These are phyloP conservation scores for Etia nguti DNA, from an alignment of 2,113 vertebrate species.

Conservation along the genomic window DNA sequence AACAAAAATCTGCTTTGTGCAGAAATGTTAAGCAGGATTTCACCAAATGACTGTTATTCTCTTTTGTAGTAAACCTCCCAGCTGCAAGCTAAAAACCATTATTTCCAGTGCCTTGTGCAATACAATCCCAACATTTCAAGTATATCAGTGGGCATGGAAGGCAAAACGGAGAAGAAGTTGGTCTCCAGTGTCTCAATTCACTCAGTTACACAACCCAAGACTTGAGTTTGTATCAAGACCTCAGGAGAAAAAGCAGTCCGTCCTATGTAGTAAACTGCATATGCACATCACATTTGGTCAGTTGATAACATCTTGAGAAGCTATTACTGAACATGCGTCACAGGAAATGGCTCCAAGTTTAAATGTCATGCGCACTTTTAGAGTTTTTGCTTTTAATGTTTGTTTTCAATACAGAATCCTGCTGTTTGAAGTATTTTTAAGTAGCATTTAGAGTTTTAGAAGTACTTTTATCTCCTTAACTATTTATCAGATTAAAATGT, in stretches of 20 bases:
- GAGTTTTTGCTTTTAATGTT: accelerated
- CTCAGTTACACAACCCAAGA: background rate
- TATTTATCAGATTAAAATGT: background rate
- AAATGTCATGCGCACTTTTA: background rate
- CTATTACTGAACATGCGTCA: background rate
- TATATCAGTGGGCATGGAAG: background rate
- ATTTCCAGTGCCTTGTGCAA: background rate
- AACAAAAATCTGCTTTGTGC: background rate
- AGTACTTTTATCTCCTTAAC: background rate
- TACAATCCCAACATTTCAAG: accelerated
- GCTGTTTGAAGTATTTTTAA: background rate
- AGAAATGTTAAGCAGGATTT: background rate
- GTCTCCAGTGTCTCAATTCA: background rate
- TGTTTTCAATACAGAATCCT: background rate
- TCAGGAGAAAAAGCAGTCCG: accelerated
- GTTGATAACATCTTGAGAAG: background rate
- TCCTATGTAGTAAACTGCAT: background rate
- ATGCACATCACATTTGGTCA: background rate
- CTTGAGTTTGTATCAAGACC: background rate
- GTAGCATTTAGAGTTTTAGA: background rate
- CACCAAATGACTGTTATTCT: background rate
- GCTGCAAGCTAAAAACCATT: background rate
- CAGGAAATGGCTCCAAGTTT: background rate
- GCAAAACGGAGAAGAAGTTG: background rate
- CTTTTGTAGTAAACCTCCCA: too few species aligned